A percentile compares a stretch with the other conserved stretches of the same genome.
phyloP scores from a whole-genome alignment of 2,797 vertebrate genomes.

The Megalops cyprinoides region DNA sequence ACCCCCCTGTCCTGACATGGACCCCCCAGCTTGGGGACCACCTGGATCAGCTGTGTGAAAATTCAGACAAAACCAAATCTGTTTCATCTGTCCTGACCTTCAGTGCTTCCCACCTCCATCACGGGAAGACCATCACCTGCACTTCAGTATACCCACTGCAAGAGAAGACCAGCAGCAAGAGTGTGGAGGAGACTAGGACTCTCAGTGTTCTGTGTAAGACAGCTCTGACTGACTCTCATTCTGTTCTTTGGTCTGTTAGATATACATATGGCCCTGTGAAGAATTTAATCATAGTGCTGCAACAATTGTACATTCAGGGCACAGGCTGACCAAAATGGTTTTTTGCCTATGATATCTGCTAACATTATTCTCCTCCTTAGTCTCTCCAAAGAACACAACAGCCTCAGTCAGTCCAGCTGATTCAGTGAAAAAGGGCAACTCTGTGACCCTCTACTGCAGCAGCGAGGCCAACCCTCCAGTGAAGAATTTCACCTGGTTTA shows the following conservation, averaged over 20 bases:
- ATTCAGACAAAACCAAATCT: conserved; percentile 45
- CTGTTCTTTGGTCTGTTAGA: too few species aligned
- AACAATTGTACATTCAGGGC: background rate
- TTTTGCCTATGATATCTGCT: background rate
- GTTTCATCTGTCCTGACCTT: conserved; percentile 46
- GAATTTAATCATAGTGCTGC: background rate
- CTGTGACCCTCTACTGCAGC: conserved; percentile 62
- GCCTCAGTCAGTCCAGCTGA: conserved; percentile 43
- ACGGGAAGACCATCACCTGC: conserved; percentile 54
- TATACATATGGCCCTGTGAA: background rate
- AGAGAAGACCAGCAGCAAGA: background rate
- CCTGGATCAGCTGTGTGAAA: conserved; percentile 21
- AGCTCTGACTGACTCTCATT: background rate
- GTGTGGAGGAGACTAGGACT: conserved; percentile 15
- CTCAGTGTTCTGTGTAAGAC: conserved; percentile 37
- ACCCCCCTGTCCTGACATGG: conserved; percentile 61
- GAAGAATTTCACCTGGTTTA: conserved; percentile 58
- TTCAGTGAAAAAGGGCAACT: conserved; percentile 46
- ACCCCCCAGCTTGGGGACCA: conserved; percentile 33
- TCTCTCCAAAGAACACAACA: conserved; percentile 55
- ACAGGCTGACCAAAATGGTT: background rate
- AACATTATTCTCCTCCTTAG: conserved; percentile 44
- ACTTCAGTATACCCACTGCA: conserved; percentile 50
- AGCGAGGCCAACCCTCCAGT: conserved; percentile 61
- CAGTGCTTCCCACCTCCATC: conserved; percentile 47